phyloP scores from a whole-genome alignment of 2,888 invertebrate species.

The Sialis lutaria region DNA sequence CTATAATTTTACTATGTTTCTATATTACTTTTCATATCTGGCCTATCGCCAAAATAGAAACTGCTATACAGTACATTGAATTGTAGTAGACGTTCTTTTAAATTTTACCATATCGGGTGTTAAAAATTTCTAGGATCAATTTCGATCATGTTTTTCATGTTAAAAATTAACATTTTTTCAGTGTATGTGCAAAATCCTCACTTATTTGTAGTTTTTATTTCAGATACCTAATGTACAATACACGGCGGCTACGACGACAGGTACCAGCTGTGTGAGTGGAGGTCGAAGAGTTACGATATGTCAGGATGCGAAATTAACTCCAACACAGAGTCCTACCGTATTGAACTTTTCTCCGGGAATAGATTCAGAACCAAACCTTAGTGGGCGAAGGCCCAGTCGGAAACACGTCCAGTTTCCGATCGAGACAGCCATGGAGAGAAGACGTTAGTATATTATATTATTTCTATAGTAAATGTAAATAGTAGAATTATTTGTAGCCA shows the following conservation, averaged over 20 bases:
- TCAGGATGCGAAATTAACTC: slow-evolving; percentile 32
- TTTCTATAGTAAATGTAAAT: too few species aligned
- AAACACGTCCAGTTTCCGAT: slow-evolving; percentile 59
- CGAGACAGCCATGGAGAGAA: slow-evolving; percentile 16
- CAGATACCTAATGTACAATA: slow-evolving; percentile 35
- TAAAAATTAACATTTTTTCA: too few species aligned
- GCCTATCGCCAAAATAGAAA: too few species aligned
- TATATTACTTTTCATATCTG: too few species aligned
- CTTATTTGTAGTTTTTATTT: slow-evolving; percentile 5
- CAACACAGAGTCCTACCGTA: slow-evolving; percentile 33
- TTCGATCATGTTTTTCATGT: too few species aligned
- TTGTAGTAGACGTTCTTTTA: too few species aligned
- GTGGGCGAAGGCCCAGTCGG: slow-evolving; percentile 14
- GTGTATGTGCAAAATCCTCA: too few species aligned
- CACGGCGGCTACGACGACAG: slow-evolving; percentile 31
- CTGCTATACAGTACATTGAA: too few species aligned
- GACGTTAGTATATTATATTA: slow-evolving; percentile 2
- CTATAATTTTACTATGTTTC: too few species aligned
- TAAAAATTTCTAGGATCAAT: too few species aligned
- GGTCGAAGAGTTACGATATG: slow-evolving; percentile 18
- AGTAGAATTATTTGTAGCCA: too few species aligned
- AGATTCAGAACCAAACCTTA: slow-evolving; percentile 13
- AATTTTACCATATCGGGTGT: too few species aligned
- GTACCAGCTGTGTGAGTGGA: slow-evolving; percentile 28
- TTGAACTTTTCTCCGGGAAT: slow-evolving; percentile 25